These are phyloP conservation scores for Hydrolagus colliei DNA, from an alignment of 2,797 vertebrate genomes.

Conservation along the genomic window DNA sequence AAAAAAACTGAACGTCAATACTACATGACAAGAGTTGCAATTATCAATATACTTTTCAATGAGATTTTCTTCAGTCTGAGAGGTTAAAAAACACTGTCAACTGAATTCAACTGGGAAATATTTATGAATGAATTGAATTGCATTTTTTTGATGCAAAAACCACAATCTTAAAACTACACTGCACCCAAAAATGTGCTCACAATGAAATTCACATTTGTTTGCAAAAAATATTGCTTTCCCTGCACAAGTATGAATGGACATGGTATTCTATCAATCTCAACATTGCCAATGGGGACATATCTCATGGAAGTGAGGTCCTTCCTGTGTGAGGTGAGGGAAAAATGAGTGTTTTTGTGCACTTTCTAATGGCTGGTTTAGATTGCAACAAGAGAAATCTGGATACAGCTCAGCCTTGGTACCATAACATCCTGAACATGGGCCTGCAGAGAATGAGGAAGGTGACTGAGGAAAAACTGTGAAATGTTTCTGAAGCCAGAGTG, in stretches of 20 bases:
- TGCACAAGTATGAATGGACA: neutral
- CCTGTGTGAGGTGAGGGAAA: neutral
- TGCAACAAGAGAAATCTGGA: neutral
- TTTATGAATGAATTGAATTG: neutral
- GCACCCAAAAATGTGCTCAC: neutral
- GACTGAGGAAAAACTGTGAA: too few species aligned
- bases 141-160: neutral
- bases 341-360: neutral
- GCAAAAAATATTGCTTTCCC: neutral
- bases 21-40: neutral
- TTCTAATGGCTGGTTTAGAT: neutral
- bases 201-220: neutral
- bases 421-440: neutral
- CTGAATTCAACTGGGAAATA: neutral
- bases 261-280: neutral
- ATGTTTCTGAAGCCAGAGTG: too few species aligned
- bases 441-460: neutral
- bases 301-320: neutral
- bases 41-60: neutral
- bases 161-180: neutral
- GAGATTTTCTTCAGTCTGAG: neutral
- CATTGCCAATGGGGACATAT: neutral
- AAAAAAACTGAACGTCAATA: neutral
- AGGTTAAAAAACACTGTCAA: neutral
- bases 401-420: neutral